Conservation (phyloP, 2,797 vertebrate species). For the Geotrypetes seraphini region DNA sequence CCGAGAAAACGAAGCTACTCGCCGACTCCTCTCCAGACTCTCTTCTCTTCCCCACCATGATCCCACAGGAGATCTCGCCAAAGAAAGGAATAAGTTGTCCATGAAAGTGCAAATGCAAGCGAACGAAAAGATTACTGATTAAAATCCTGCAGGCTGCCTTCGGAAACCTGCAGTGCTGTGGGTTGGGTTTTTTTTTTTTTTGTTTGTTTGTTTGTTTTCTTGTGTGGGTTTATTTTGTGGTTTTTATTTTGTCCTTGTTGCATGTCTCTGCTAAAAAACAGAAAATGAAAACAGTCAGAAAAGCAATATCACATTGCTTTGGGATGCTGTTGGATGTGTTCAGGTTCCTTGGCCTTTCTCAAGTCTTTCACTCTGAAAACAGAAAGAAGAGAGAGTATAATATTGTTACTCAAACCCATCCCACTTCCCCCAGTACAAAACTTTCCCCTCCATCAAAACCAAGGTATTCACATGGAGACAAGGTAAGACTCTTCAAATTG, state of each 20-base stretch:
- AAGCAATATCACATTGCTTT: conserved; percentile 95
- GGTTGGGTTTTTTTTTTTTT: conserved; percentile 37
- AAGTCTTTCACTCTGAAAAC: conserved; percentile 98
- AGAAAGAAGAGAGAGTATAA: conserved; percentile 46
- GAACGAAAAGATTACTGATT: conserved; percentile 74
- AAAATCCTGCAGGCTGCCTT: conserved; percentile 68
- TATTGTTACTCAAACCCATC: conserved; percentile 12
- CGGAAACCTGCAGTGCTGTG: conserved; percentile 58
- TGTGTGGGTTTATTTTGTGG: conserved; percentile 41
- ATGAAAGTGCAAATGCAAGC: conserved; percentile 79
- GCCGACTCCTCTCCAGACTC: conserved; percentile 52
- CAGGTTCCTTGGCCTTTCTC: conserved; percentile 99
- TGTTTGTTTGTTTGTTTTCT: conserved; percentile 39
- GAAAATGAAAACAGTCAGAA: conserved; percentile 90
- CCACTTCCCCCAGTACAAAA: no score
- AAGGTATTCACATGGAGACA: no score
- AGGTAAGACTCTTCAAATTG: no score
- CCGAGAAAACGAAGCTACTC: conserved; percentile 50
- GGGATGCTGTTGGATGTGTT: conserved; percentile 83
- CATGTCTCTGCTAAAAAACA: conserved; percentile 94
- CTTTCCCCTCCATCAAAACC: no score
- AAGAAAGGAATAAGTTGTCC: conserved; percentile 76
- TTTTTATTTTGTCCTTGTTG: conserved; percentile 56
- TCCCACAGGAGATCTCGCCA: conserved; percentile 74
- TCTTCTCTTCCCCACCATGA: conserved; percentile 45